Percentiles rank a stretch among this genome's conserved stretches.
These are phyloP conservation scores for Mormoops blainvillei DNA, from an alignment of 2,113 vertebrate genomes.

Conservation along the genomic window DNA sequence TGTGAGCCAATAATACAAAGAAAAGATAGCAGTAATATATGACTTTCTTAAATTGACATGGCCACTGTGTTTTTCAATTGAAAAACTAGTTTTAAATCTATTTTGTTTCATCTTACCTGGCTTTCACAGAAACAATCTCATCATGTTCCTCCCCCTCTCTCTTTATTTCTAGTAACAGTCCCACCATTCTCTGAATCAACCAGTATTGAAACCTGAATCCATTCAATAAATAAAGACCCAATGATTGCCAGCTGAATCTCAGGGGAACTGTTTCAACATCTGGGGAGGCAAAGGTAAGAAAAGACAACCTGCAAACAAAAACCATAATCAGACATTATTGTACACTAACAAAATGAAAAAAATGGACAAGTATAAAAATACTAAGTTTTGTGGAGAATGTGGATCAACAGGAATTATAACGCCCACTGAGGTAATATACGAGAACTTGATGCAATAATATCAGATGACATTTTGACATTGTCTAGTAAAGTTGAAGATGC, in stretches of 20 bases:
- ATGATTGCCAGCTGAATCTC: not conserved
- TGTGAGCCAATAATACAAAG: not conserved
- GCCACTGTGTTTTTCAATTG: not conserved
- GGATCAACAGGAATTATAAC: not conserved
- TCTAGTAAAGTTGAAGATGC: not conserved
- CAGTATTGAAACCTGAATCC: not conserved
- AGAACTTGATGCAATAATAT: not conserved
- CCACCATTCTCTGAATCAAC: not conserved
- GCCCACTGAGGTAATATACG: not conserved
- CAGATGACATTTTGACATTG: not conserved
- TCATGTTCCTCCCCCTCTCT: not conserved
- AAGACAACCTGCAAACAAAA: not conserved
- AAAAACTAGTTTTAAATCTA: not conserved
- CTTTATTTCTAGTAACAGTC: not conserved
- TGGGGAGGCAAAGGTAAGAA: not conserved
- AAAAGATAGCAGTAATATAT: not conserved
- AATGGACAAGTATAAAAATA: not conserved
- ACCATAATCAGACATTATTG: not conserved
- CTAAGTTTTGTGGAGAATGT: not conserved
- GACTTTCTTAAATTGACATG: not conserved
- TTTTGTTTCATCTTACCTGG: not conserved
- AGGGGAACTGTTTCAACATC: not conserved
- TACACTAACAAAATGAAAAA: not conserved
- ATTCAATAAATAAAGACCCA: not conserved
- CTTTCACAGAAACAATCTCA: not conserved